phyloP scores from a whole-genome alignment of 1,140 invertebrate genomes.

The Meloidogyne chitwoodi region DNA sequence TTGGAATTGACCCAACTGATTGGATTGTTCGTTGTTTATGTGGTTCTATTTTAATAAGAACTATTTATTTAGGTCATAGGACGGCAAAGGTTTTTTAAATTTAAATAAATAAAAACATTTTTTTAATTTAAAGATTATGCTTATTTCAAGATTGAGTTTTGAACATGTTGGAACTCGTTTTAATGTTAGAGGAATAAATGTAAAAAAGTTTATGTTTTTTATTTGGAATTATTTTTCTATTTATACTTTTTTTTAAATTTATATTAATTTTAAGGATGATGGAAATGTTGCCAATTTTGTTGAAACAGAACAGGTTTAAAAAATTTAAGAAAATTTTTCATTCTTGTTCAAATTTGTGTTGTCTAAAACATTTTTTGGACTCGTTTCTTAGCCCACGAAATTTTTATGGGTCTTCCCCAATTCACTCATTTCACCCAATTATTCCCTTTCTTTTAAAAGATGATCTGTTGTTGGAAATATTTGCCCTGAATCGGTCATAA shows the following conservation, averaged over 20 bases:
- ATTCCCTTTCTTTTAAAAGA: no score
- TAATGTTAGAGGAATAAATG: slow-evolving; percentile 91
- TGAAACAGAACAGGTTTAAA: slow-evolving; percentile 84
- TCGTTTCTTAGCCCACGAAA: no score
- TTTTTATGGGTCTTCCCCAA: no score
- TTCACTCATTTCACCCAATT: no score
- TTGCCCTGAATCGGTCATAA: no score
- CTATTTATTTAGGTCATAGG: slow-evolving; percentile 57
- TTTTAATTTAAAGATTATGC: slow-evolving; percentile 74
- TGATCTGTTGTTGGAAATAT: no score
- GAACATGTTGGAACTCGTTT: slow-evolving; percentile 91
- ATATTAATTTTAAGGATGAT: slow-evolving; percentile 69
- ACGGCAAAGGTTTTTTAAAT: slow-evolving; percentile 23
- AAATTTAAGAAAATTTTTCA: no score
- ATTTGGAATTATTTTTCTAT: no score
- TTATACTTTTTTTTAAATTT: not conserved
- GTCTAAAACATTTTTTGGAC: no score
- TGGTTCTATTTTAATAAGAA: slow-evolving; percentile 54
- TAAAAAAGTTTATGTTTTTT: not conserved
- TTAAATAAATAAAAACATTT: not conserved
- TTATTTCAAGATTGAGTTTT: slow-evolving; percentile 90
- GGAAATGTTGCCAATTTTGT: slow-evolving; percentile 99
- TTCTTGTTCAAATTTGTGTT: no score
- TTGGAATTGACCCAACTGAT: slow-evolving; percentile 39
- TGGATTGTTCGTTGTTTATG: slow-evolving; percentile 57